Evolutionary conservation across 2,113 vertebrate species (phyloP), one percentile per base, ranked within the genome.

Genomic region (Zeus faber): DNA sequence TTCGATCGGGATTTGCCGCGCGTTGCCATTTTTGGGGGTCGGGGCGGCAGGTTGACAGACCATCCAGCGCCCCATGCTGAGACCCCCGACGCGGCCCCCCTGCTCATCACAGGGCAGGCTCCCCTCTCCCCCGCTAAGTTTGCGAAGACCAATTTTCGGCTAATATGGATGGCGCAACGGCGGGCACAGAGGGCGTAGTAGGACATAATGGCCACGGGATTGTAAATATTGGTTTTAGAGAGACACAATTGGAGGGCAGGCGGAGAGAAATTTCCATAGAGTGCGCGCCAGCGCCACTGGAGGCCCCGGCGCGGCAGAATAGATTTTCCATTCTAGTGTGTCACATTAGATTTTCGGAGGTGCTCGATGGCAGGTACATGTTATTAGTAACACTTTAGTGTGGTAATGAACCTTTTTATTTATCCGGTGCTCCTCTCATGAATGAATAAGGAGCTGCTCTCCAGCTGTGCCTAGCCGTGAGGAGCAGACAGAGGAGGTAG

Each of bases 371-470:
- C 94, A 97, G 96, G 96, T 97, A 96, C 92, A 90, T 90, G 91
- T 96, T 94, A 98, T 99, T 97, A 98, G 95, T 99, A 97, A 97
- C 95, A 96, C 89, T 96, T 95, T 92, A 95, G 83, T 84, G 79
- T 74, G 76, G 90, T 98, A 98, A 99, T 98, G 93, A 96, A 95
- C 88, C 92, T 93, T 93, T 93, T 97, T 93, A 95, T 98, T 98
- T 97, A 93, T 94, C 90, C 91, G 85, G 86, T 89, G 78, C 91
- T 87, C 86, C 88, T 90, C 93, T 97, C 93, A 96, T 96, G 95
- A 99, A 99, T 99, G 93, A 93, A 93, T 95, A 97, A 99, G 88
- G 84, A 94, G 89, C 72, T 74, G 70, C 82, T 82, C 79, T 71
- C 83, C 85, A 62, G 83, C 82, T 81, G 85, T 79, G 87, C 81